These are phyloP conservation scores for Platycheirus rosarum DNA, from an alignment of 2,888 invertebrate genomes.

Conservation along the genomic window DNA sequence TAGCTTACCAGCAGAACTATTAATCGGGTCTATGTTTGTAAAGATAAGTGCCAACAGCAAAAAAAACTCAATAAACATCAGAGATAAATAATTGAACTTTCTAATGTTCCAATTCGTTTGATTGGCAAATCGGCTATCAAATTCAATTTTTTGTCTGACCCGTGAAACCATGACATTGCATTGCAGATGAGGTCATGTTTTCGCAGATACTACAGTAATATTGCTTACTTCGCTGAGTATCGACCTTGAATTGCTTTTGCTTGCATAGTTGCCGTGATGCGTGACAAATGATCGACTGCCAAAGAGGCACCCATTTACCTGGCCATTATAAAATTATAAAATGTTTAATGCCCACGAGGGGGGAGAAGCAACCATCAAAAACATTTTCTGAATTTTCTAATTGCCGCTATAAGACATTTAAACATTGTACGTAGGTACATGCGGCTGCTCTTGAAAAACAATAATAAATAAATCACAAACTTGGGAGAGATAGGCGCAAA, in stretches of 20 bases:
- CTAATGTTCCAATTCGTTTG: no score
- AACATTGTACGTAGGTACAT: background rate
- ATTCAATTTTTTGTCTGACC: constrained; percentile 9
- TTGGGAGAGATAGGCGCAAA: constrained; percentile 11
- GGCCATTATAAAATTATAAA: constrained; percentile 39
- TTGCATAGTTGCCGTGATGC: constrained; percentile 27
- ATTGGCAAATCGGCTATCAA: constrained; percentile 20
- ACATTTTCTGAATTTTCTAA: constrained; percentile 43
- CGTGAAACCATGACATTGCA: constrained; percentile 60
- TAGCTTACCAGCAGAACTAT: no score
- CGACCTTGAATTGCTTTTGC: constrained; percentile 52
- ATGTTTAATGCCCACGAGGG: constrained; percentile 19
- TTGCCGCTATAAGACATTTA: constrained; percentile 29
- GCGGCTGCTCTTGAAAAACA: constrained; percentile 33
- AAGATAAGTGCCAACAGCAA: no score
- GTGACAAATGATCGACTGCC: constrained; percentile 32
- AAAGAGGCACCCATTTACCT: constrained; percentile 27
- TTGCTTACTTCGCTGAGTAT: constrained; percentile 28
- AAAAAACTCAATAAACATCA: no score
- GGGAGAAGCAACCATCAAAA: constrained; percentile 20
- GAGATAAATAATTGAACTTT: constrained; percentile 49
- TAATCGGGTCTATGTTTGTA: no score
- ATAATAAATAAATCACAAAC: constrained; percentile 57
- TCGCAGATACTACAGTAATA: constrained; percentile 32
- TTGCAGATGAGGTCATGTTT: constrained; percentile 60